Evolutionary conservation across 92 coral and sea anemone species (phyloP).

Genomic region (Palythoa heliodiscus): DNA sequence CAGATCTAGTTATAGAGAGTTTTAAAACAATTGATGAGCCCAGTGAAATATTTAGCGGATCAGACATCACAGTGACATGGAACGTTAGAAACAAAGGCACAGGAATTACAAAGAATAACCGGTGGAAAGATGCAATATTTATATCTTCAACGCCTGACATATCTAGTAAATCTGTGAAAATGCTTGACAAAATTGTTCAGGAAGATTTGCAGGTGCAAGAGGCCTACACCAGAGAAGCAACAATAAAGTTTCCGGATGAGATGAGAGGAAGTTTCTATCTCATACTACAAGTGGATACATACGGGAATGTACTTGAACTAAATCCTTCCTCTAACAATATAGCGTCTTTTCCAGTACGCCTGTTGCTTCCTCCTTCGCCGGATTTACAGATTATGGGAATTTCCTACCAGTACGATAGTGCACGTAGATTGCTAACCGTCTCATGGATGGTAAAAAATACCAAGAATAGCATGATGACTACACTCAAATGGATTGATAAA

Average conservation of each 20-base stretch:
- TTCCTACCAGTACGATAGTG: slow-evolving; percentile 47
- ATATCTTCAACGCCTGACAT: slow-evolving; percentile 46
- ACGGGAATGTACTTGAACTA: slow-evolving; percentile 44
- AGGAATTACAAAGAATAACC: slow-evolving; percentile 45
- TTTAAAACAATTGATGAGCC: slow-evolving; percentile 31
- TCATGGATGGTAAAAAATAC: slow-evolving; percentile 61
- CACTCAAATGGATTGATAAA: slow-evolving; percentile 57
- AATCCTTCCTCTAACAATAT: slow-evolving; percentile 50
- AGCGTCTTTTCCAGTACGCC: slow-evolving; percentile 19
- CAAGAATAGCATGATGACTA: slow-evolving; percentile 58
- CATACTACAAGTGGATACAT: slow-evolving; percentile 55
- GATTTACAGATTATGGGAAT: slow-evolving; percentile 50
- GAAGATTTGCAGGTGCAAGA: slow-evolving; percentile 40
- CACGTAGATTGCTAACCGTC: slow-evolving; percentile 55
- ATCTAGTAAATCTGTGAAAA: slow-evolving; percentile 42
- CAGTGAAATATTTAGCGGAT: slow-evolving; percentile 42
- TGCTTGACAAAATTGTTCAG: slow-evolving; percentile 25
- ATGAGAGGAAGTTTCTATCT: slow-evolving; percentile 51
- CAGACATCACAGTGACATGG: slow-evolving; percentile 53
- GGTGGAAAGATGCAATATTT: slow-evolving; percentile 63
- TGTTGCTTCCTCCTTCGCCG: slow-evolving; percentile 57
- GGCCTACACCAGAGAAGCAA: slow-evolving; percentile 52
- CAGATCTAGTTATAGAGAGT: slow-evolving; percentile 56
- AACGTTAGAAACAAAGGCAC: slow-evolving; percentile 63
- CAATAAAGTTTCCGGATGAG: slow-evolving; percentile 45